phyloP scores from a whole-genome alignment of 2,797 vertebrate species.

The Octomys mimax region DNA sequence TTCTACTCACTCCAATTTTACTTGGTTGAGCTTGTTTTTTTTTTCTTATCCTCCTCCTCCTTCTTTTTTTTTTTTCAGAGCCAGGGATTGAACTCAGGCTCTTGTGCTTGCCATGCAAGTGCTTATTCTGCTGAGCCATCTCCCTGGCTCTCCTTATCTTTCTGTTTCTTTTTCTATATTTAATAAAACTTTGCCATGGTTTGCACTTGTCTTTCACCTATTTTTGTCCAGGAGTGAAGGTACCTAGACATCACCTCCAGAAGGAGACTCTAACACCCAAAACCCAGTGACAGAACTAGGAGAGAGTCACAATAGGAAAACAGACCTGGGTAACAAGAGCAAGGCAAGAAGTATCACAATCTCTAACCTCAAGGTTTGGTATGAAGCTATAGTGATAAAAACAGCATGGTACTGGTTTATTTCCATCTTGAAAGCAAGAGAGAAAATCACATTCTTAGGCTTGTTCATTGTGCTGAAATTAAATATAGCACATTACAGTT shows the following conservation, averaged over 20 bases:
- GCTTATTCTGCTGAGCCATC: no score
- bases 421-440: conserved; percentile 53
- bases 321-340: no score
- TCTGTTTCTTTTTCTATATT: not conserved
- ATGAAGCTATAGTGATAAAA: not conserved
- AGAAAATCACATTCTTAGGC: conserved; percentile 35
- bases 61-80: no score
- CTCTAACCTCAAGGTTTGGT: not conserved
- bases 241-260: not conserved
- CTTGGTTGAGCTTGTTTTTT: not conserved
- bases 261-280: not conserved
- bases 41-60: no score
- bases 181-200: not conserved
- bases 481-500: conserved; percentile 56
- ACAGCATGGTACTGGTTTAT: not conserved
- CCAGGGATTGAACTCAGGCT: no score
- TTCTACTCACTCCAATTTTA: not conserved
- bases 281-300: not conserved
- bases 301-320: no score
- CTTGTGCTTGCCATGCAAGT: no score
- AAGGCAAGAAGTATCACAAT: no score
- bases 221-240: not conserved
- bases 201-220: not conserved
- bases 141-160: no score
- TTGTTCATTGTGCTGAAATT: conserved; percentile 23